Evolutionary conservation across 2,888 invertebrate species (phyloP), one percentile per base, ranked within the genome.

Genomic region (Temnothorax ravouxi): DNA sequence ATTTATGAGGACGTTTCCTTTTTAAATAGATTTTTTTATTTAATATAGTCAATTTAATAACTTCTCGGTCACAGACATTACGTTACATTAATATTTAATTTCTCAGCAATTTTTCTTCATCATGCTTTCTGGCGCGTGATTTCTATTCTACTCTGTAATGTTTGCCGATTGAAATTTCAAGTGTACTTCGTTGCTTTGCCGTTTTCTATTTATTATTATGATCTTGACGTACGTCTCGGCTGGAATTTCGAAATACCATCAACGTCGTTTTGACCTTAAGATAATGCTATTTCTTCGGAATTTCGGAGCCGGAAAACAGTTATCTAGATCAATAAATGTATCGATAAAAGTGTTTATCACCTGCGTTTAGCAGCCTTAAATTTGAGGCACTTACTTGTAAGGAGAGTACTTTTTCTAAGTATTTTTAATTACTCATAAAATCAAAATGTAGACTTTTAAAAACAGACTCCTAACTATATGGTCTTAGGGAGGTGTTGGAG

Each of bases 131-230:
- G 3, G 6, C 13, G 2, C 38, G 34, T 21, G 15, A 5, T 21
- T 6, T 15, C 38, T 34, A 56, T 11, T 75, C 34, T 67, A 47
- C 38, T 15, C 9, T 25, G 11, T 21, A 59, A 18, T 21, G 21
- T 34, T 34, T 44, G 34, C 29, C 47, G 34, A 47, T 47, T 44
- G 71, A 79, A 77, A 69, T 69, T 79, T 79, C 56, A 34, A 79
- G 13, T 21, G 21, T 79, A 50, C 34, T 44, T 67, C 21, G 41
- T 44, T 18, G 29, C 59, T 79, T 59, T 71, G 47, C 0, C 34
- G 59, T 79, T 79, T 79, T 79, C 77, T 79, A 79, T 71, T 79
- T 79, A 79, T 79, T 79, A 47, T 79, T 71, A 71, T 71, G 79
- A 47, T 79, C 79, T 59, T 71, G 59, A 34, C 44, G 21, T 71